Evolutionary conservation across 2,888 invertebrate genomes (phyloP).

Genomic region (Linnaemya vulpina): DNA sequence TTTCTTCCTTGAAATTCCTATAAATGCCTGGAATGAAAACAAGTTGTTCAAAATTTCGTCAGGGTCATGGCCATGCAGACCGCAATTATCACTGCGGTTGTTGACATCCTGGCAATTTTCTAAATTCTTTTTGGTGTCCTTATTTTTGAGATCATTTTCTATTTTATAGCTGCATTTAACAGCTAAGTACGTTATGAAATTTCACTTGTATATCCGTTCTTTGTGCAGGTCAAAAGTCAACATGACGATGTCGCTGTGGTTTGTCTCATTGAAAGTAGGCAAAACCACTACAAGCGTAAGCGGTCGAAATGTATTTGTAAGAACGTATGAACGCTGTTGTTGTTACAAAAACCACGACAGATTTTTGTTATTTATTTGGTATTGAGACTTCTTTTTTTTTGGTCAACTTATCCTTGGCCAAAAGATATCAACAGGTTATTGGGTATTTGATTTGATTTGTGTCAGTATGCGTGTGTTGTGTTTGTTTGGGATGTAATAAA

Average conservation of each 20-base stretch:
- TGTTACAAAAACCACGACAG: constrained; percentile 8
- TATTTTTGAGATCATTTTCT: constrained; percentile 66
- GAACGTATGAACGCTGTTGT: constrained; percentile 14
- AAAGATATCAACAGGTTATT: constrained; percentile 30
- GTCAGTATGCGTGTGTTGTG: not conserved
- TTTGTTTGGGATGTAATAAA: too few relatives aligned
- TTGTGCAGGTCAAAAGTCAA: constrained; percentile 38
- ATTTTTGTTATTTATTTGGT: constrained; percentile 3
- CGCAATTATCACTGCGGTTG: constrained; percentile 66
- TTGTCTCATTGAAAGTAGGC: not conserved
- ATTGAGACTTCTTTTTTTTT: not conserved
- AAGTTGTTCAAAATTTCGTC: constrained; percentile 24
- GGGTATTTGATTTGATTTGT: not conserved
- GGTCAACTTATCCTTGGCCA: too few relatives aligned
- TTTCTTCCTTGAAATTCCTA: not conserved
- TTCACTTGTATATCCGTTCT: not conserved
- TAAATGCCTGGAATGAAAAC: not conserved
- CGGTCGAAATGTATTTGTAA: constrained; percentile 38
- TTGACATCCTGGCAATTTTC: constrained; percentile 1
- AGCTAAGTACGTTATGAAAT: constrained; percentile 59
- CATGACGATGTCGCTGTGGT: constrained; percentile 53
- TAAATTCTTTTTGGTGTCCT: constrained; percentile 32
- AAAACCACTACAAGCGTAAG: constrained; percentile 35
- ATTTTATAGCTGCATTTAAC: constrained; percentile 46
- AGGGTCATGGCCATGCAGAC: constrained; percentile 59